phyloP scores from a whole-genome alignment of 2,113 vertebrate genomes.

The Pelecanus crispus region DNA sequence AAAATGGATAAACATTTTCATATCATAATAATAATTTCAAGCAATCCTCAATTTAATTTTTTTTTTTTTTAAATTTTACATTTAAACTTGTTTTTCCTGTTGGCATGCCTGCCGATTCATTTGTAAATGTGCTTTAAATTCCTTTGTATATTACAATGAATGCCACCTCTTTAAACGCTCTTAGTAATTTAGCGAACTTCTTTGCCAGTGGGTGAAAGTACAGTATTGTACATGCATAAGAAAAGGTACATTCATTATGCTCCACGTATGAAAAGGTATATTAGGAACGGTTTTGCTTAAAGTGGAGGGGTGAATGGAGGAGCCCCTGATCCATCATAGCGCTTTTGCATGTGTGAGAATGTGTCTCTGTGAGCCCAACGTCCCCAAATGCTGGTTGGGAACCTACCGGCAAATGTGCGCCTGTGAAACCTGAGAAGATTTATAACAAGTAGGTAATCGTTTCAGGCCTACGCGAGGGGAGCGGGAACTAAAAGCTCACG shows the following conservation, averaged over 20 bases:
- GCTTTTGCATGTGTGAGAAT: constrained; percentile 42
- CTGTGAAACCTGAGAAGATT: constrained; percentile 83
- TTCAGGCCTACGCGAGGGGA: constrained; percentile 68
- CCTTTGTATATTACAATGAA: constrained; percentile 64
- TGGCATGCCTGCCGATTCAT: constrained; percentile 53
- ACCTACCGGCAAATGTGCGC: constrained; percentile 62
- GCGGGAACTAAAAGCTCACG: constrained; percentile 66
- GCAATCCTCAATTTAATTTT: background rate
- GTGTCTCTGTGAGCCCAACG: constrained; percentile 27
- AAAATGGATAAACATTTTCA: constrained; percentile 56
- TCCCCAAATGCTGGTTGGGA: constrained; percentile 46
- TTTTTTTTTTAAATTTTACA: background rate
- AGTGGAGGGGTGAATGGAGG: constrained; percentile 53
- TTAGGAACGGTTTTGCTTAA: constrained; percentile 56
- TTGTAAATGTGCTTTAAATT: constrained; percentile 70
- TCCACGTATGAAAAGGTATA: constrained; percentile 54
- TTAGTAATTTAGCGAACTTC: constrained; percentile 65
- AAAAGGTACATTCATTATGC: constrained; percentile 66
- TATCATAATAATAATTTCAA: constrained; percentile 13
- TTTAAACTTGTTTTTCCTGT: constrained; percentile 52
- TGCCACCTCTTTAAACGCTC: constrained; percentile 63
- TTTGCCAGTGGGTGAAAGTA: constrained; percentile 66
- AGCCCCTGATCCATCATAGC: constrained; percentile 32
- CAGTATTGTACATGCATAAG: constrained; percentile 65
- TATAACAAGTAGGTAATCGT: constrained; percentile 83